phyloP scores from a whole-genome alignment of 1,140 invertebrate genomes.

The Protaetia brevitarsis region DNA sequence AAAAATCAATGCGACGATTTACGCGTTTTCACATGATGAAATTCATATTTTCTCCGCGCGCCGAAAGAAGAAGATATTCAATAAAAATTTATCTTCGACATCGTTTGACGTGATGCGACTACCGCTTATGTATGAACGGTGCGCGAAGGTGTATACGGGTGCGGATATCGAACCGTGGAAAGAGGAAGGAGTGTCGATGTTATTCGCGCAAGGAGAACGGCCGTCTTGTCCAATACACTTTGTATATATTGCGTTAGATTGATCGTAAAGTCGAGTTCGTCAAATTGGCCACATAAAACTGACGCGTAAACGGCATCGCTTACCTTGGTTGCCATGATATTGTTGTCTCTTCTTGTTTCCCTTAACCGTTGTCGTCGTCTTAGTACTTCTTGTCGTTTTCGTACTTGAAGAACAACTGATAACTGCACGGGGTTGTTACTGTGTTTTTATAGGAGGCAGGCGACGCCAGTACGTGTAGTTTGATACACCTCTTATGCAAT shows the following conservation, averaged over 20 bases:
- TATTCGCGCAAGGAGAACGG: background rate
- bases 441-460: constrained; percentile 6
- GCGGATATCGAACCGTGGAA: background rate
- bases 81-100: constrained; percentile 14
- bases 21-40: constrained; percentile 15
- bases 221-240: constrained; percentile 6
- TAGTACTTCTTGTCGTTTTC: constrained; percentile 12
- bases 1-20: constrained; percentile 3
- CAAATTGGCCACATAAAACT: constrained; percentile 16
- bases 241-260: constrained; percentile 5
- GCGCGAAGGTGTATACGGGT: background rate
- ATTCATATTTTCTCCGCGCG: background rate
- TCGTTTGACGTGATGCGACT: constrained; percentile 10
- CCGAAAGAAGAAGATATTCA: constrained; percentile 15
- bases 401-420: constrained; percentile 2
- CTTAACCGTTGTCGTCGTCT: background rate
- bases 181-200: background rate
- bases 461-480: background rate
- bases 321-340: constrained; percentile 20
- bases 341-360: background rate
- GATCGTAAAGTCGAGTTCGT: constrained; percentile 16
- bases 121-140: background rate
- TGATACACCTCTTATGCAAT: constrained; percentile 21
- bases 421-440: constrained; percentile 13
- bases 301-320: background rate